Percentiles rank a stretch among this genome's conserved stretches.
Conservation (phyloP, 2,888 invertebrate species). For the Linyphia triangularis region DNA sequence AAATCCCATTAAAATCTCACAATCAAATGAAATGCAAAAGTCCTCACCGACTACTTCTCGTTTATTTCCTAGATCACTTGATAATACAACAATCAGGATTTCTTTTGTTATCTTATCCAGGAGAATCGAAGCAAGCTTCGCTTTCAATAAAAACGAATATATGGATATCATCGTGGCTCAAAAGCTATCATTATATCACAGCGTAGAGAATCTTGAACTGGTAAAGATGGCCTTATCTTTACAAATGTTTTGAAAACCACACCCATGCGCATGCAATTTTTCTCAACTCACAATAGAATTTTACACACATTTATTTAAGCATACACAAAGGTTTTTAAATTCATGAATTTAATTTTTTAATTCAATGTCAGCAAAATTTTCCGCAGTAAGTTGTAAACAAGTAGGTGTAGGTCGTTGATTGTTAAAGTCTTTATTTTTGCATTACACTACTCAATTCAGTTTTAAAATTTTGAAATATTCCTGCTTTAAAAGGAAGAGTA, state of each 20-base stretch:
- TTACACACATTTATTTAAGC: neutral
- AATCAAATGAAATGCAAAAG: neutral
- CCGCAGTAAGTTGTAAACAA: too few species aligned
- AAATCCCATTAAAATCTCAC: constrained; percentile 33
- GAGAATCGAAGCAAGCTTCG: constrained; percentile 18
- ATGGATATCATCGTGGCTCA: neutral
- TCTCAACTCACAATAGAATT: neutral
- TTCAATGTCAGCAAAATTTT: too few species aligned
- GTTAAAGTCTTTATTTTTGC: too few species aligned
- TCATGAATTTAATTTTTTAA: too few species aligned
- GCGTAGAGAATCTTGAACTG: neutral
- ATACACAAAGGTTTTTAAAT: too few species aligned
- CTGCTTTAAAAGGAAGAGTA: too few species aligned
- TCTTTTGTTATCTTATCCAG: constrained; percentile 34
- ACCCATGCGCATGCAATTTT: neutral
- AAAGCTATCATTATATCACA: constrained; percentile 2
- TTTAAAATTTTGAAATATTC: too few species aligned
- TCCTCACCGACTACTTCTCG: constrained; percentile 1
- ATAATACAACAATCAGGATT: constrained; percentile 27
- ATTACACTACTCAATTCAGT: too few species aligned
- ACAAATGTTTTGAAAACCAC: neutral
- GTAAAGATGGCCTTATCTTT: too few species aligned
- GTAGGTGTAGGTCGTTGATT: too few species aligned
- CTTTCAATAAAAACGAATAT: constrained; percentile 20
- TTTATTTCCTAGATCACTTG: constrained; percentile 20